Conservation (phyloP, 2,888 invertebrate species). For the Amblyjoppa fuscipennis region DNA sequence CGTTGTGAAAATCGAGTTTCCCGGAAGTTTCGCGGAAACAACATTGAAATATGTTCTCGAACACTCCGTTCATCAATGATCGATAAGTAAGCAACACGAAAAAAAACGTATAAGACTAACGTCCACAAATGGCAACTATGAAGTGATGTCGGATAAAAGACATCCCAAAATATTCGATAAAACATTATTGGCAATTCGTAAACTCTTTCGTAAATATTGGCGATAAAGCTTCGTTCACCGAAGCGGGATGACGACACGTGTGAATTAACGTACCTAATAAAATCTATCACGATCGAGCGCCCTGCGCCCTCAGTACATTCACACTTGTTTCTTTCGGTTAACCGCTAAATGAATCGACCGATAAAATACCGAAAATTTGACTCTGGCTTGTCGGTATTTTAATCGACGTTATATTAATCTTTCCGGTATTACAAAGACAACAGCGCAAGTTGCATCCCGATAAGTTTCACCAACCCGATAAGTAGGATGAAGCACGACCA, state of each 20-base stretch:
- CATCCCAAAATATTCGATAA: neutral
- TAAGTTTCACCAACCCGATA: no score
- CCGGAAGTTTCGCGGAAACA: no score
- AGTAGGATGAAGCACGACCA: no score
- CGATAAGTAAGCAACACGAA: neutral
- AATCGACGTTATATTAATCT: neutral
- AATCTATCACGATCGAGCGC: slow-evolving; percentile 44
- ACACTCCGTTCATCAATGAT: neutral
- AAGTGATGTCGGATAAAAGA: neutral
- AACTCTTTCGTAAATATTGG: neutral
- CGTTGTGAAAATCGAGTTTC: no score
- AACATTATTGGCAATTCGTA: slow-evolving; percentile 10
- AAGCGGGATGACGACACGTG: neutral
- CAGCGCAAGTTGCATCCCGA: no score
- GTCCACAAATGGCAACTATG: neutral
- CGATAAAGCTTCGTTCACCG: slow-evolving; percentile 17
- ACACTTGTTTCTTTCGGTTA: slow-evolving; percentile 20
- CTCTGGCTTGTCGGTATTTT: slow-evolving; percentile 7
- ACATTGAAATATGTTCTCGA: neutral
- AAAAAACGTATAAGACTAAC: neutral
- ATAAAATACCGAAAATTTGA: slow-evolving; percentile 1
- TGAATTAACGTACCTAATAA: slow-evolving; percentile 7
- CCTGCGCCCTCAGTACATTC: slow-evolving; percentile 45
- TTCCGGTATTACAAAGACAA: neutral
- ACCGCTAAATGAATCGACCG: neutral